Base-by-base conservation (phyloP, 1,140 invertebrate species). In the Samia ricini region DNA sequence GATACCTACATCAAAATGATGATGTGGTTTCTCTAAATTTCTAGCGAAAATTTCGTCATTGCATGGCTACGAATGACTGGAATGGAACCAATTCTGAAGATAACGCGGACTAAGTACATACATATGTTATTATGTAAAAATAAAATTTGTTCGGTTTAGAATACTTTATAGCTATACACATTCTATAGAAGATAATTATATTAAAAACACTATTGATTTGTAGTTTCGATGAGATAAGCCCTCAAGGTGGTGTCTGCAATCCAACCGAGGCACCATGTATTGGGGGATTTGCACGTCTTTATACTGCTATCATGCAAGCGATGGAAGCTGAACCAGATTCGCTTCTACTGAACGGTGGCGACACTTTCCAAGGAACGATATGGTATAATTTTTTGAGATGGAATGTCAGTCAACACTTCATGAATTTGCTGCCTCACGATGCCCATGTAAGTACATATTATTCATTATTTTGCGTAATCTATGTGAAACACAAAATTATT, bases 331-430 rank as follows among this genome's bases (percentile, higher is more conserved):
- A 68, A 88, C 94, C 78, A 0, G 93, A 95, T 72, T 92, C 94
- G 0, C 84, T 97, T 56, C 92, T 96, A 33, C 87, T 97, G 4
- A 96, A 97, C 81, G 96, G 94, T 0, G 96, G 96, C 0, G 97
- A 97, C 82, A 95, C 95, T 77, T 97, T 94, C 77, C 96, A 97
- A 81, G 97, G 96, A 0, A 97, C 96, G 0, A 89, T 97, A 0
- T 97, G 95, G 95, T 97, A 97, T 83, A 95, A 95, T 64, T 79
- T 96, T 19, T 92, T 94, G 62, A 92, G 93, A 64, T 96, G 95
- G 93, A 94, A 94, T 66, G 94, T 94, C 0, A 94, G 94, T 0
- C 92, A 94, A 15, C 80, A 94, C 59, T 96, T 97, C 77, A 93
- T 97, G 77, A 97, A 97, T 71, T 82, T 93, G 74, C 74, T 97